Evolutionary conservation across 2,888 invertebrate species (phyloP).

Genomic region (Polymixis flavicincta): DNA sequence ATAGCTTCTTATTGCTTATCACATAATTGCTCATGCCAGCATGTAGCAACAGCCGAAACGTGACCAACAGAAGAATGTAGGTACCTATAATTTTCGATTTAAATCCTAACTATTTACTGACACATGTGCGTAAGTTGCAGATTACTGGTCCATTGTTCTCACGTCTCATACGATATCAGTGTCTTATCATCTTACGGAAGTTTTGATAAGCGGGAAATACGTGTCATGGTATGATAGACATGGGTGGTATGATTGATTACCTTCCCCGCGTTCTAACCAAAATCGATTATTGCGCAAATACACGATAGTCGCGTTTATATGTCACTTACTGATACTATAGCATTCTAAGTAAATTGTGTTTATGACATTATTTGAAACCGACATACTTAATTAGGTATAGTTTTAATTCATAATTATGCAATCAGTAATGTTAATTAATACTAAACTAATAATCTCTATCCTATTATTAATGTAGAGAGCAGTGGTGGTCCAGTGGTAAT

Average conservation of each 20-base stretch:
- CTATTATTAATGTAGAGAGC: too few species aligned
- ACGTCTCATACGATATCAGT: conserved; percentile 10
- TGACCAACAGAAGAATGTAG: too few species aligned
- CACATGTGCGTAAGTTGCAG: conserved; percentile 10
- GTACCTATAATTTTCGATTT: conserved; percentile 7
- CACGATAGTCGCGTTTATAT: not conserved
- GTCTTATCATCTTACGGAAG: conserved; percentile 36
- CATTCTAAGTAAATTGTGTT: too few species aligned
- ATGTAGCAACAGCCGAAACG: not conserved
- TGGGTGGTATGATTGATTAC: not conserved
- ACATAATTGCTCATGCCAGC: not conserved
- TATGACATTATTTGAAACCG: too few species aligned
- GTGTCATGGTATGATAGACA: conserved; percentile 1
- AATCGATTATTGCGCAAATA: too few species aligned
- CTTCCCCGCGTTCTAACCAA: not conserved
- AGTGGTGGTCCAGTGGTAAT: too few species aligned
- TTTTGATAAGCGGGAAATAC: conserved; percentile 19
- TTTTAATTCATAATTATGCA: too few species aligned
- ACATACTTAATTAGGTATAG: too few species aligned
- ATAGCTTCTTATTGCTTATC: not conserved
- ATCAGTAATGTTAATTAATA: too few species aligned
- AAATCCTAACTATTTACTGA: conserved; percentile 22
- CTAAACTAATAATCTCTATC: too few species aligned
- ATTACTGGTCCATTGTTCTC: conserved; percentile 44
- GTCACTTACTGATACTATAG: not conserved